Evolutionary conservation across 2,888 invertebrate genomes (phyloP).

Genomic region (Ellobium chinense): DNA sequence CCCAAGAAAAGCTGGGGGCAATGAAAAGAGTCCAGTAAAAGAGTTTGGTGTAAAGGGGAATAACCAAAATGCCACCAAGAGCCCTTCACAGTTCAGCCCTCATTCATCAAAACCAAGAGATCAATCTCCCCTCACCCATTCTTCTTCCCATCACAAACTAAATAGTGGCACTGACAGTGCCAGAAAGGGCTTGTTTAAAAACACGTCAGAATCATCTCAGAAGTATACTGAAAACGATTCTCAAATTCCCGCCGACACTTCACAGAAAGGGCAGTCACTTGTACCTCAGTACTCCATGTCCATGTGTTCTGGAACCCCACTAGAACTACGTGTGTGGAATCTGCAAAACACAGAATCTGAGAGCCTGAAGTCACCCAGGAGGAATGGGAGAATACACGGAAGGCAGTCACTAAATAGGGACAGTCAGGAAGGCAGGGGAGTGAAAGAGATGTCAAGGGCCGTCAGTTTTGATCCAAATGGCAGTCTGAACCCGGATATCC

Average conservation of each 20-base stretch:
- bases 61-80: not conserved
- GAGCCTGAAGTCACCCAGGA: not conserved
- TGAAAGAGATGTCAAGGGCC: not conserved
- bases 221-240: too few species aligned
- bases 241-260: too few species aligned
- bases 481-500: slow-evolving; percentile 29
- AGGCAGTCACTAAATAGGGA: not conserved
- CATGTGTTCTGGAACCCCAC: not conserved
- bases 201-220: not conserved
- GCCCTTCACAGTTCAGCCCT: not conserved
- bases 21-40: not conserved
- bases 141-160: not conserved
- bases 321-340: not conserved
- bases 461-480: slow-evolving; percentile 14
- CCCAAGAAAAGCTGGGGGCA: not conserved
- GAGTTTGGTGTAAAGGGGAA: not conserved
- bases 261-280: too few species aligned
- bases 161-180: not conserved
- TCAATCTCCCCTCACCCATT: not conserved
- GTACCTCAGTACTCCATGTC: not conserved
- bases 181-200: not conserved
- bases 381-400: not conserved
- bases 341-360: not conserved
- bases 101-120: not conserved
- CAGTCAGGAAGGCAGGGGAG: not conserved